A percentile compares a stretch with the other conserved stretches of the same genome.
phyloP scores from a whole-genome alignment of 2,113 vertebrate genomes.

The mouse (Mus musculus) region DNA sequence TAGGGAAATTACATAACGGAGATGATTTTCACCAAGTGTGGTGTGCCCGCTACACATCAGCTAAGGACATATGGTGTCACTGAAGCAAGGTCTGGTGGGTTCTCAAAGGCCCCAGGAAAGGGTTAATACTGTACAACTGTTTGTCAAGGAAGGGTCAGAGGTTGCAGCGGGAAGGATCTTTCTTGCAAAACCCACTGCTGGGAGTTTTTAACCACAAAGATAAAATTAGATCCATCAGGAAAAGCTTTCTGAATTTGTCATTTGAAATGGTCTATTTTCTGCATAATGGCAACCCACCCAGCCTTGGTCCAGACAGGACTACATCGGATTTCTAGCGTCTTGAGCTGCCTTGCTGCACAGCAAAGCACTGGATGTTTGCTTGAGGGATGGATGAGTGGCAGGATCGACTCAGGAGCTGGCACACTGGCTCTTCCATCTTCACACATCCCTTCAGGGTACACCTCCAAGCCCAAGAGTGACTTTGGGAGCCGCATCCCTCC shows the following conservation, averaged over 20 bases:
- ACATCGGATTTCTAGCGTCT: background rate
- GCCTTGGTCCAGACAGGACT: background rate
- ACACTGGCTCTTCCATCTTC: background rate
- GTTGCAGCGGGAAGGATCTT: background rate
- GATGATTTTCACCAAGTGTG: background rate
- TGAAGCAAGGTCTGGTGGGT: background rate
- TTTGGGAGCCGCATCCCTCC: background rate
- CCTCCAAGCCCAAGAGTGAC: background rate
- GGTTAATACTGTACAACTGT: background rate
- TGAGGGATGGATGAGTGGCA: background rate
- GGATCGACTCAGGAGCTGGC: background rate
- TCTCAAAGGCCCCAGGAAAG: constrained; percentile 40
- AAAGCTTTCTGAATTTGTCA: background rate
- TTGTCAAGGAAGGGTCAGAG: constrained; percentile 1
- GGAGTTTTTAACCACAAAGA: background rate
- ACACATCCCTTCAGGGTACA: background rate
- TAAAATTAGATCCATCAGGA: background rate
- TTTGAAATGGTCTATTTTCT: background rate
- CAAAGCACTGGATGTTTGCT: background rate
- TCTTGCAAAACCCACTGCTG: background rate
- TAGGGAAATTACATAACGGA: constrained; percentile 38
- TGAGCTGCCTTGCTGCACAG: background rate
- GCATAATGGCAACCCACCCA: background rate
- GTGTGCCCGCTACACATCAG: background rate
- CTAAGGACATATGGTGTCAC: background rate